These are phyloP conservation scores for Periplaneta americana DNA, from an alignment of 1,140 invertebrate species.

Conservation along the genomic window DNA sequence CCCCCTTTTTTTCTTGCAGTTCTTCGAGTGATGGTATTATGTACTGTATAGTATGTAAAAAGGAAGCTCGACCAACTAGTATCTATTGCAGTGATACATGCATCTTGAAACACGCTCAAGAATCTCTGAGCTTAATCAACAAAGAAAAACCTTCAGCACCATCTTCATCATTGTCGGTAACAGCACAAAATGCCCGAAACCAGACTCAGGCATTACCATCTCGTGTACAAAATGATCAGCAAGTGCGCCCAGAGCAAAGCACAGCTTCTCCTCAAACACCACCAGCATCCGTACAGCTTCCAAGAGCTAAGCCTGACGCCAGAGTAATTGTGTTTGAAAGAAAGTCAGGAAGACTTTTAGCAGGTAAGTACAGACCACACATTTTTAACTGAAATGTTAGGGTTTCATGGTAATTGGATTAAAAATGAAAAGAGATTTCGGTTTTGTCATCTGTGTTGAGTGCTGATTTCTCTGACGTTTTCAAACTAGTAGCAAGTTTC, in stretches of 20 bases:
- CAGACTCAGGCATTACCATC: not conserved
- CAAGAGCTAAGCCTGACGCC: not conserved
- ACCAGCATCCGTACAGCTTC: constrained; percentile 13
- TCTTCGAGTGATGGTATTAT: not conserved
- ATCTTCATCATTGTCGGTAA: not conserved
- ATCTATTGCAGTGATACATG: constrained; percentile 88
- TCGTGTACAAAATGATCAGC: not conserved
- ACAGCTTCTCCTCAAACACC: not conserved
- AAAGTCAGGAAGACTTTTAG: constrained; percentile 66
- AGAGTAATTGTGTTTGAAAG: constrained; percentile 71
- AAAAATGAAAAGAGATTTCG: no score
- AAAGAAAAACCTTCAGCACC: not conserved
- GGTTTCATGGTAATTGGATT: no score
- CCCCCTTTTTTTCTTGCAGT: constrained; percentile 4
- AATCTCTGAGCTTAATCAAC: constrained; percentile 40
- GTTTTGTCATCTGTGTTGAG: no score
- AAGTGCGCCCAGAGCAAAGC: not conserved
- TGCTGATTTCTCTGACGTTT: no score
- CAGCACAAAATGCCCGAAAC: not conserved
- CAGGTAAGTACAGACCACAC: no score
- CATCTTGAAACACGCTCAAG: constrained; percentile 76
- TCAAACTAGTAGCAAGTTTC: no score
- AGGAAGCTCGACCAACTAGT: constrained; percentile 52
- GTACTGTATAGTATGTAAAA: constrained; percentile 26
- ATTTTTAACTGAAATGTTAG: no score